Evolutionary conservation across 2,113 vertebrate species (phyloP), one percentile per base, ranked within the genome.

Genomic region (Xyliphius kryptos): DNA sequence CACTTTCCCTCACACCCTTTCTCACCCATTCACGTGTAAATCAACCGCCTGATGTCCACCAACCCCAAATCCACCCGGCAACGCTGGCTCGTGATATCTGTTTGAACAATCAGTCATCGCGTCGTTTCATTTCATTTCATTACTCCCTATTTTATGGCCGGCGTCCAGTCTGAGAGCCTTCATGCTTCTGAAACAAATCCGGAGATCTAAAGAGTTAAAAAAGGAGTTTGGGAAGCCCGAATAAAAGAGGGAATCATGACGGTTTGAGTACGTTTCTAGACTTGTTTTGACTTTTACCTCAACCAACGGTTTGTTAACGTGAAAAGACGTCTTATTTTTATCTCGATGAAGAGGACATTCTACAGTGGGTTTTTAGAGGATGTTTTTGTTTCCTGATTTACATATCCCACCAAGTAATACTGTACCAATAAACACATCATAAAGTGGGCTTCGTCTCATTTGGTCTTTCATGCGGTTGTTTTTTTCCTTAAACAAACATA

Each of bases 231-330:
- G 73, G 78, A 73, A 61, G 68, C 63, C 50, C 54, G 67, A 88
- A 84, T 59, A 73, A 74, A 77, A 84, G 81, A 87, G 89, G 88
- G 88, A 82, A 83, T 85, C 80, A 86, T 87, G 82, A 87, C 86
- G 89, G 89, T 91, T 90, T 89, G 86, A 90, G 86, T 90, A 86
- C 87, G 83, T 95, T 96, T 97, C 88, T 95, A 91, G 88, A 89
- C 85, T 88, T 92, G 82, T 92, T 94, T 95, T 94, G 92, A 91
- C 91, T 89, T 32, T 93, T 95, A 95, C 93, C 92, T 95, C 93
- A 94, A 89, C 89, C 78, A 86, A 91, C 83, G 88, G 87, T 93
- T 93, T 93, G 90, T 90, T 92, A 92, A 92, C 90, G 86, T 91
- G 80, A 85, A 82, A 81, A 88, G 84, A 90, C 89, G 87, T 87